phyloP scores from a whole-genome alignment of 2,113 vertebrate genomes.

The Python bivittatus region DNA sequence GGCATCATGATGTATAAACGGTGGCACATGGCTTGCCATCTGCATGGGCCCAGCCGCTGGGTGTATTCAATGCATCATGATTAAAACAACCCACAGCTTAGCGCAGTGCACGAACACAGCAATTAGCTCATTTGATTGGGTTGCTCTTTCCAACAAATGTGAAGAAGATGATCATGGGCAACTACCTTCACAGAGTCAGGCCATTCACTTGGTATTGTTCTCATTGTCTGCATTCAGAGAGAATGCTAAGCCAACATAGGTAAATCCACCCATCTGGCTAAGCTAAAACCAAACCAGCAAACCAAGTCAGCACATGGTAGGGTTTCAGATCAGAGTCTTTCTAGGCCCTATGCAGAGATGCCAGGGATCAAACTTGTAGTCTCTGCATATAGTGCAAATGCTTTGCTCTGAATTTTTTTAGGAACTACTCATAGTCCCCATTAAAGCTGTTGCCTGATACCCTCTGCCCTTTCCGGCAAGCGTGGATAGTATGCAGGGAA shows the following conservation, averaged over 20 bases:
- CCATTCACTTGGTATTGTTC: neutral
- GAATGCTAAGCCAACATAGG: neutral
- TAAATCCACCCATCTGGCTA: neutral
- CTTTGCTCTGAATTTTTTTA: neutral
- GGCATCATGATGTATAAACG: neutral
- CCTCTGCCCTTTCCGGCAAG: slow-evolving; percentile 25
- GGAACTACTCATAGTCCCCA: neutral
- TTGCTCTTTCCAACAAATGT: neutral
- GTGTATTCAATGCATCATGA: neutral
- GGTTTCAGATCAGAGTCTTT: neutral
- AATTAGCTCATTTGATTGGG: neutral
- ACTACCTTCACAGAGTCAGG: neutral
- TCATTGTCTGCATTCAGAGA: neutral
- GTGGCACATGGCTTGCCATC: neutral
- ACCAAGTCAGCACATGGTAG: neutral
- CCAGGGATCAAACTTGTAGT: neutral
- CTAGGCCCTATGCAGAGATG: neutral
- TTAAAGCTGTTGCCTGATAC: neutral
- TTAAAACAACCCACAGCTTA: neutral
- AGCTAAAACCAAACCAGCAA: neutral
- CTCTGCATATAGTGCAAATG: neutral
- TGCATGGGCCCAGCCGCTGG: neutral
- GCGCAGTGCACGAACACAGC: neutral
- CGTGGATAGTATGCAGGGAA: neutral
- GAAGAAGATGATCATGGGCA: neutral